These are phyloP conservation scores for Yponomeuta plumbellus DNA, from an alignment of 2,888 invertebrate species.

Conservation along the genomic window DNA sequence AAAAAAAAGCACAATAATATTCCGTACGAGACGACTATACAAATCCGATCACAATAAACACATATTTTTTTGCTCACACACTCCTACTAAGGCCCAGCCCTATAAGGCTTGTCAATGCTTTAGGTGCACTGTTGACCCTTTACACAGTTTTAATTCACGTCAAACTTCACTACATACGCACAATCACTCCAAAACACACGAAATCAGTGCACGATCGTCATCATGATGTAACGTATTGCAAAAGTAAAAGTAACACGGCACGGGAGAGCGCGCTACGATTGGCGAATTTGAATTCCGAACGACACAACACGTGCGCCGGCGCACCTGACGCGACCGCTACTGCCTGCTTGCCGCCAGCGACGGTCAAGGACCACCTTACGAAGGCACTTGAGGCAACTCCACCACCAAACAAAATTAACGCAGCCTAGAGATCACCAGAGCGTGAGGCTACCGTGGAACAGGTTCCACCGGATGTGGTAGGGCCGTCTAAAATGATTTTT, in stretches of 20 bases:
- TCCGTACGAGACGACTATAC: neutral
- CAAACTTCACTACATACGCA: neutral
- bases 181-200: neutral
- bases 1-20: neutral
- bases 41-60: constrained; percentile 11
- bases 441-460: neutral
- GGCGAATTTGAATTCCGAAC: constrained; percentile 30
- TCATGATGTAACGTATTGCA: constrained; percentile 27
- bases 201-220: constrained; percentile 19
- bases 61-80: constrained; percentile 9
- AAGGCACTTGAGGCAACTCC: neutral
- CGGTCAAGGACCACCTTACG: constrained; percentile 41
- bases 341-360: constrained; percentile 29
- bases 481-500: neutral
- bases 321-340: constrained; percentile 56
- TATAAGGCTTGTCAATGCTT: neutral
- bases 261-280: constrained; percentile 24
- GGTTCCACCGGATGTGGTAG: constrained; percentile 3
- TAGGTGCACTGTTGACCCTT: too few species aligned
- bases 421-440: neutral
- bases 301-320: constrained; percentile 37
- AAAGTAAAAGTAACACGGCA: constrained; percentile 47
- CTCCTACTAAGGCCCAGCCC: neutral
- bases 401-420: neutral
- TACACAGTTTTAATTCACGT: neutral